Evolutionary conservation across 2,113 vertebrate species (phyloP).

Genomic region (Myxocyprinus asiaticus): DNA sequence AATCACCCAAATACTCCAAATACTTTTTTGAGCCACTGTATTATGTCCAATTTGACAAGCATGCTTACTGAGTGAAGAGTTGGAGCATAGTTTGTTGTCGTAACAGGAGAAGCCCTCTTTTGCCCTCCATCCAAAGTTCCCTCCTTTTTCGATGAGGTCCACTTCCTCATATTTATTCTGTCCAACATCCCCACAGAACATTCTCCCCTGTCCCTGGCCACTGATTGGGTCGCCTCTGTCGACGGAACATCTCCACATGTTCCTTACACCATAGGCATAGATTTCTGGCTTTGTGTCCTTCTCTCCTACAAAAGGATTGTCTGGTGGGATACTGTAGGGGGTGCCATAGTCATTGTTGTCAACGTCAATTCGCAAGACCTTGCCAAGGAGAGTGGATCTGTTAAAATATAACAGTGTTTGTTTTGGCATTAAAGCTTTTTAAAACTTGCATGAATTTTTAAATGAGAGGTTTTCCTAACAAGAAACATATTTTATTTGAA

Average conservation of each 20-base stretch:
- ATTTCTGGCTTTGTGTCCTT: slow-evolving; percentile 70
- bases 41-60: too few species aligned
- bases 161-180: slow-evolving; percentile 84
- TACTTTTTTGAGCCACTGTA: too few species aligned
- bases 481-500: too few species aligned
- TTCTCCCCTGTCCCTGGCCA: slow-evolving; percentile 67
- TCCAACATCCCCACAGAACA: slow-evolving; percentile 82
- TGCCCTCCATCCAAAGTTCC: slow-evolving; percentile 83
- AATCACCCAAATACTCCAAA: too few species aligned
- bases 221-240: slow-evolving; percentile 76
- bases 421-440: too few species aligned
- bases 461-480: too few species aligned
- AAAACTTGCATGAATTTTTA: too few species aligned
- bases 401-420: background rate
- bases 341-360: slow-evolving; percentile 68
- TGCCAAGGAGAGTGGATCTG: slow-evolving; percentile 80
- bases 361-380: slow-evolving; percentile 76
- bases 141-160: slow-evolving; percentile 78
- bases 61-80: slow-evolving; percentile 76
- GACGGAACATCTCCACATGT: slow-evolving; percentile 84
- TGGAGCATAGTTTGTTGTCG: slow-evolving; percentile 77
- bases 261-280: slow-evolving; percentile 81
- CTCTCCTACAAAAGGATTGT: slow-evolving; percentile 80
- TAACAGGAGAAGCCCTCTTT: slow-evolving; percentile 84
- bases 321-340: slow-evolving; percentile 78